phyloP scores from a whole-genome alignment of 2,113 vertebrate genomes.

The Epinephelus cyanopodus region DNA sequence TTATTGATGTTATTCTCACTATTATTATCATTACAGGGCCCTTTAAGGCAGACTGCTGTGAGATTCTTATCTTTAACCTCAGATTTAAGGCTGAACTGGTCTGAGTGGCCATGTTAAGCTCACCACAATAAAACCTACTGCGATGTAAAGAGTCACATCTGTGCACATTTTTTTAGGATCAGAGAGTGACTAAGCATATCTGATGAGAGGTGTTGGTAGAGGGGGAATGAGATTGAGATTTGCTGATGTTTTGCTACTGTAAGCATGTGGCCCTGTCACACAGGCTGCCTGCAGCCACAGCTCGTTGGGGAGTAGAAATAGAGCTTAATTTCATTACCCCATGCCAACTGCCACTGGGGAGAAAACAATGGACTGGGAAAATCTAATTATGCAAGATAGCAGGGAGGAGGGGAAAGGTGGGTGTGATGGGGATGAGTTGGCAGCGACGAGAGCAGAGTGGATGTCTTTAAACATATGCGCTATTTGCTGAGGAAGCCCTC shows the following conservation, averaged over 20 bases:
- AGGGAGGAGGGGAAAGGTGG: conserved; percentile 30
- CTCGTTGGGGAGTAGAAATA: conserved; percentile 45
- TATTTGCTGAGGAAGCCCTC: conserved; percentile 38
- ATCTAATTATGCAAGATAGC: conserved; percentile 73
- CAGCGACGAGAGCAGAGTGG: background rate
- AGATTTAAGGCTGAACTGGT: background rate
- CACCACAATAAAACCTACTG: background rate
- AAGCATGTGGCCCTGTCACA: conserved; percentile 53
- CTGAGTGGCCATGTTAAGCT: too few relatives aligned
- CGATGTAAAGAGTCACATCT: background rate
- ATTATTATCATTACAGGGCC: background rate
- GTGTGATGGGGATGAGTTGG: conserved; percentile 45
- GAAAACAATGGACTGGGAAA: conserved; percentile 75
- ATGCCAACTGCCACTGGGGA: conserved; percentile 72
- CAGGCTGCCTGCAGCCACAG: conserved; percentile 36
- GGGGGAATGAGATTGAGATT: conserved; percentile 9
- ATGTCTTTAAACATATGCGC: conserved; percentile 53
- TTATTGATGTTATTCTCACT: too few relatives aligned
- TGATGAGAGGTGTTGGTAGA: background rate
- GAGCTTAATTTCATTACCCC: conserved; percentile 78
- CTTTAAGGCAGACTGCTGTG: background rate
- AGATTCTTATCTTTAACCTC: background rate
- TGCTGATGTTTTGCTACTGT: conserved; percentile 37
- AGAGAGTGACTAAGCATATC: conserved; percentile 11
- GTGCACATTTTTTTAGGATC: background rate